A percentile compares a stretch with the other conserved stretches of the same genome.
Conservation (phyloP, 2,113 vertebrate genomes). For the Syngnathus typhle region DNA sequence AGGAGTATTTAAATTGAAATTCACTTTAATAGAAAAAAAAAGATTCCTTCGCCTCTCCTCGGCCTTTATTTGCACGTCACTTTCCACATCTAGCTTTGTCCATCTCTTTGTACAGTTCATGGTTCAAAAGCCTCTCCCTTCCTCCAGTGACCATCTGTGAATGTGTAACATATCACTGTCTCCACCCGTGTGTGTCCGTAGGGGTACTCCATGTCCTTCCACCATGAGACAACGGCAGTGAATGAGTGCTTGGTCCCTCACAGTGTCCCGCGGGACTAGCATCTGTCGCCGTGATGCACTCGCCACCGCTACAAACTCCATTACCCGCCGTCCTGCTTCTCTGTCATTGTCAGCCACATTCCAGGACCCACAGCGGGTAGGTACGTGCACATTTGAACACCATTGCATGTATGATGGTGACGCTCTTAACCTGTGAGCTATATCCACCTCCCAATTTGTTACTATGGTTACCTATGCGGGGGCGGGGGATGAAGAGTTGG, state of each 20-base stretch:
- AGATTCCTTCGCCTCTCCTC: background rate
- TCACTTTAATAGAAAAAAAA: background rate
- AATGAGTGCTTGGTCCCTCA: conserved; percentile 56
- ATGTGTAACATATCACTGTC: conserved; percentile 15
- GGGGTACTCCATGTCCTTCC: conserved; percentile 30
- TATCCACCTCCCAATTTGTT: too few relatives aligned
- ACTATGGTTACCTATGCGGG: too few relatives aligned
- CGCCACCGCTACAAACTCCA: conserved; percentile 60
- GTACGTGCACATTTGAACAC: conserved; percentile 2
- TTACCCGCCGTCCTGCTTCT: conserved; percentile 58
- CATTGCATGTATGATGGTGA: background rate
- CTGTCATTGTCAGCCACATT: conserved; percentile 48
- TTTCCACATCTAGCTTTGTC: background rate
- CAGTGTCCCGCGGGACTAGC: conserved; percentile 45
- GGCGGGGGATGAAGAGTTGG: too few relatives aligned
- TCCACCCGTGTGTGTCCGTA: conserved; percentile 10
- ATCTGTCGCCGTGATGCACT: conserved; percentile 63
- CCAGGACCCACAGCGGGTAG: conserved; percentile 15
- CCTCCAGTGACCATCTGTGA: conserved; percentile 7
- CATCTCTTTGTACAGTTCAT: background rate
- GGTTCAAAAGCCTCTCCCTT: background rate
- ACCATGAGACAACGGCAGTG: conserved; percentile 43
- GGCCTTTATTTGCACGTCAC: background rate
- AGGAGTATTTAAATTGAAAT: background rate
- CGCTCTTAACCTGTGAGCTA: background rate